Conservation (phyloP, 2,888 invertebrate species). For the Bimastos eiseni region DNA sequence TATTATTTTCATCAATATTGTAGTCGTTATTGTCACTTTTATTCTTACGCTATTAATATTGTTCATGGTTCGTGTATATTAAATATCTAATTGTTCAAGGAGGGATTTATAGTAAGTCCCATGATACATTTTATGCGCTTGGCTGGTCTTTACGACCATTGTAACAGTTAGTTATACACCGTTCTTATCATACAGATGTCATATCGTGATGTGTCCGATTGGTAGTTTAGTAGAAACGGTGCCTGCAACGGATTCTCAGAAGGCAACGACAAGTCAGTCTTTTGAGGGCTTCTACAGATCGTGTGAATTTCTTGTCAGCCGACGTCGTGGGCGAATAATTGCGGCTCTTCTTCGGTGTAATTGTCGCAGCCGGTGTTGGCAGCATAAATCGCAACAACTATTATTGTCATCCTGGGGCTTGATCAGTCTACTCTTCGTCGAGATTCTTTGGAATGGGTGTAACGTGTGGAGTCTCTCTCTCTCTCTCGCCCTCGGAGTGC, state of each 20-base stretch:
- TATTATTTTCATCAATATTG: conserved; percentile 18
- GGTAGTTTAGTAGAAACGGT: neutral
- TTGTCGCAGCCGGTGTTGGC: neutral
- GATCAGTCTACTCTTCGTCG: neutral
- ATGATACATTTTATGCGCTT: neutral
- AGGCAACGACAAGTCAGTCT: too few relatives aligned
- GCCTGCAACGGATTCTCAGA: too few relatives aligned
- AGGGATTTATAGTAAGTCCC: neutral
- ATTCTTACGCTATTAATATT: neutral
- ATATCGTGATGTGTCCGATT: neutral
- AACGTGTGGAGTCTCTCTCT: neutral
- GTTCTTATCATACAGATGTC: neutral
- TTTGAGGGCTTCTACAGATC: neutral
- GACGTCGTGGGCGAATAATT: neutral
- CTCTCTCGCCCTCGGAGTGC: neutral
- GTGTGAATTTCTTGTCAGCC: neutral
- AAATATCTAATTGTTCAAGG: neutral
- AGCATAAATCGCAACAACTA: neutral
- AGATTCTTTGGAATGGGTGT: neutral
- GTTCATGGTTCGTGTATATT: neutral
- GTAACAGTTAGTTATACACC: neutral
- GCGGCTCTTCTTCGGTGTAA: too few relatives aligned
- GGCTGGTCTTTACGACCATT: neutral
- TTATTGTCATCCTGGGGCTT: neutral
- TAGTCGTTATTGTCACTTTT: neutral